Conservation (phyloP, 1,140 invertebrate genomes). For the Drosophila sproati region DNA sequence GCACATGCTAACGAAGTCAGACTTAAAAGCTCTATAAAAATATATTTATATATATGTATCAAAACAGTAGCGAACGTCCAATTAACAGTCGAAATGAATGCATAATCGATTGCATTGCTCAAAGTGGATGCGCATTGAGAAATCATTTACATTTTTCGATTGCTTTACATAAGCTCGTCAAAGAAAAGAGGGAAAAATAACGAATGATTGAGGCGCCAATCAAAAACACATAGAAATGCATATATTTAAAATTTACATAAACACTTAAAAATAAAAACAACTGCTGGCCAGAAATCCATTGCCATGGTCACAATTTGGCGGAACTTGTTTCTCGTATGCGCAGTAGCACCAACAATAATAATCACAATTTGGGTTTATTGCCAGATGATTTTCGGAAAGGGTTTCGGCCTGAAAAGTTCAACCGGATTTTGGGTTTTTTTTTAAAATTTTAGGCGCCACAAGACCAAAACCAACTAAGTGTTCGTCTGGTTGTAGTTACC, state of each 20-base stretch:
- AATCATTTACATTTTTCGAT: slow-evolving; percentile 72
- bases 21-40: slow-evolving; percentile 16
- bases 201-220: slow-evolving; percentile 27
- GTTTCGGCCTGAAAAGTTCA: slow-evolving; percentile 48
- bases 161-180: slow-evolving; percentile 65
- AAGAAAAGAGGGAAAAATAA: slow-evolving; percentile 21
- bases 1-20: slow-evolving; percentile 19
- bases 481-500: not conserved
- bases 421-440: slow-evolving; percentile 57
- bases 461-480: slow-evolving; percentile 4
- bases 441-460: not conserved
- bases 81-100: slow-evolving; percentile 65
- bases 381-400: slow-evolving; percentile 60
- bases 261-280: slow-evolving; percentile 56
- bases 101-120: slow-evolving; percentile 59
- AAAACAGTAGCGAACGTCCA: slow-evolving; percentile 50
- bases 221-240: slow-evolving; percentile 33
- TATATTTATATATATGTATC: slow-evolving; percentile 1
- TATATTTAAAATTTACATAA: slow-evolving; percentile 62
- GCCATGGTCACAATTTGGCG: slow-evolving; percentile 81
- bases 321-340: slow-evolving; percentile 69
- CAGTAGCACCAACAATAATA: not conserved
- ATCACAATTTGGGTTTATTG: slow-evolving; percentile 68
- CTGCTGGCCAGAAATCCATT: slow-evolving; percentile 67
- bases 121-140: slow-evolving; percentile 54